Evolutionary conservation across 37 sponge, comb jelly and placozoan species (phyloP).

Genomic region (Chondrosia reniformis): DNA sequence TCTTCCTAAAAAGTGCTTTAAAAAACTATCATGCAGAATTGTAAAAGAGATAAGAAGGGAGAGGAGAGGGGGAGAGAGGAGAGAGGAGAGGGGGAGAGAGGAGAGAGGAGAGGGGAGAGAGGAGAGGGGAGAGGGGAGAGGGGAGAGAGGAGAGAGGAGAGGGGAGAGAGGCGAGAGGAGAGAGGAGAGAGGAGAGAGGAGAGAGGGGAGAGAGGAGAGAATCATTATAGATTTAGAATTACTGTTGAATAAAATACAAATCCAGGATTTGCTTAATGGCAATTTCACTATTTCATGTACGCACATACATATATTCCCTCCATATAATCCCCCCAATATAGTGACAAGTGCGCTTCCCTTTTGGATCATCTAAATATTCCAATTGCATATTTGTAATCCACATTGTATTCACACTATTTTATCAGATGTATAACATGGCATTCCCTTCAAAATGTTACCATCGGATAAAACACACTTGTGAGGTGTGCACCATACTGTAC

Average conservation of each 20-base stretch:
- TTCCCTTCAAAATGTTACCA: no score
- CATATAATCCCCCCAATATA: no score
- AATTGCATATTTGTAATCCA: no score
- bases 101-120: background rate
- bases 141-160: background rate
- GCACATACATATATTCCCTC: no score
- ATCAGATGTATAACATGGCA: no score
- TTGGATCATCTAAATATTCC: no score
- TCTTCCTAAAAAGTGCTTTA: conserved; percentile 82
- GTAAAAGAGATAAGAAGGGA: background rate
- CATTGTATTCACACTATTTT: no score
- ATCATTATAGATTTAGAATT: background rate
- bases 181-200: background rate
- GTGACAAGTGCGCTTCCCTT: no score
- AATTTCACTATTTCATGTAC: no score
- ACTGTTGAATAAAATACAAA: background rate
- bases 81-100: background rate
- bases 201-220: background rate
- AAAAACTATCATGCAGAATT: conserved; percentile 38
- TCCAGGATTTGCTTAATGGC: no score
- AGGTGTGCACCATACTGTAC: no score
- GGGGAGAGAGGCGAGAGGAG: background rate
- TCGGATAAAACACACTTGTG: no score
- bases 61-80: conserved; percentile 23
- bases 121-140: background rate